Percentiles rank a stretch among this genome's conserved stretches.
These are phyloP conservation scores for Passer domesticus DNA, from an alignment of 2,113 vertebrate species.

Conservation along the genomic window DNA sequence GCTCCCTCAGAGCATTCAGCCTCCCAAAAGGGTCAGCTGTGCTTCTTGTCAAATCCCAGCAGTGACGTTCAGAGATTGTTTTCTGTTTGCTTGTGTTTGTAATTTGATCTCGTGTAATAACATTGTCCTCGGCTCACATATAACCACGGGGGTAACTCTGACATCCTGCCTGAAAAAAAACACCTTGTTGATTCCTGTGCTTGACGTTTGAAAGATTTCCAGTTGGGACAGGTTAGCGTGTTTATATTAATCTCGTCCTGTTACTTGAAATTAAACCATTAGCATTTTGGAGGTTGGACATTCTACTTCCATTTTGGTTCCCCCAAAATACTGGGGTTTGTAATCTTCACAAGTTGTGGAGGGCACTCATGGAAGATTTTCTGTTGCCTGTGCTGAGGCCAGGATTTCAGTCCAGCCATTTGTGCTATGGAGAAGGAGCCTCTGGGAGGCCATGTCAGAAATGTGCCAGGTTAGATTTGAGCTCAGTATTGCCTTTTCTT, in stretches of 20 bases:
- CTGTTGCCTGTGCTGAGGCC: neutral
- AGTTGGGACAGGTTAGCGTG: constrained; percentile 47
- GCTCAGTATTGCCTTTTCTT: neutral
- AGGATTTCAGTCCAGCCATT: neutral
- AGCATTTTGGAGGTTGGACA: neutral
- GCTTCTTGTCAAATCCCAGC: neutral
- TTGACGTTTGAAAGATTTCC: constrained; percentile 58
- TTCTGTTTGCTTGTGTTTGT: constrained; percentile 63
- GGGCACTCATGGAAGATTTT: neutral
- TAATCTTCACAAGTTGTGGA: neutral
- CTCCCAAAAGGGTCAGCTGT: constrained; percentile 2
- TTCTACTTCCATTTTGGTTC: neutral
- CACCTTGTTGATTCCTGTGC: constrained; percentile 56
- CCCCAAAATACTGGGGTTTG: neutral
- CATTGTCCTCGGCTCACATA: constrained; percentile 64
- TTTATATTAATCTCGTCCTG: constrained; percentile 63
- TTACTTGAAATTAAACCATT: constrained; percentile 6
- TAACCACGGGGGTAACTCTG: constrained; percentile 28
- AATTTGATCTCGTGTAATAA: constrained; percentile 27
- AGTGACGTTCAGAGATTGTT: constrained; percentile 43
- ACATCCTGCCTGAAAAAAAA: constrained; percentile 48
- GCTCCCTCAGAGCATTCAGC: neutral
- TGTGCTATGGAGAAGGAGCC: neutral
- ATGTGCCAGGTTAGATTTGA: neutral
- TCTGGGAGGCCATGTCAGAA: neutral